Conservation (phyloP, 1,140 invertebrate species). For the Eufriesea mexicana region DNA sequence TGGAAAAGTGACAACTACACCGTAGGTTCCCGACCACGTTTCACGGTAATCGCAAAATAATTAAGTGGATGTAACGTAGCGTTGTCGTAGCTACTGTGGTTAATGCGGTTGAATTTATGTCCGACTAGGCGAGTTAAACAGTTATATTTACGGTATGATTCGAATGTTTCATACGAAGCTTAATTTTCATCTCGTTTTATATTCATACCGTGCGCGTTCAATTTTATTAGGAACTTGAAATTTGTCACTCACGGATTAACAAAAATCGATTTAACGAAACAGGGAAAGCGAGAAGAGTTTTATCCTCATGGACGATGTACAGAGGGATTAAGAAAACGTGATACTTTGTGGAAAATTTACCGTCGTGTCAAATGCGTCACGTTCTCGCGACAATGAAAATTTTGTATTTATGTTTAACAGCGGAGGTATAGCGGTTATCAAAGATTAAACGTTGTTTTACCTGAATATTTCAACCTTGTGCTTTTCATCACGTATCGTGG, state of each 20-base stretch:
- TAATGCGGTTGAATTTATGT: slow-evolving; percentile 7
- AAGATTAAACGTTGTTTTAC: slow-evolving; percentile 26
- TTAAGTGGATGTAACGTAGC: slow-evolving; percentile 24
- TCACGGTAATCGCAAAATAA: slow-evolving; percentile 36
- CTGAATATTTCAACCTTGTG: slow-evolving; percentile 47
- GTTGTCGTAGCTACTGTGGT: slow-evolving; percentile 14
- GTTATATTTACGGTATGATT: neutral
- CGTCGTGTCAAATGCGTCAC: neutral
- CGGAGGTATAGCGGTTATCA: slow-evolving; percentile 31
- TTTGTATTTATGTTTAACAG: slow-evolving; percentile 37
- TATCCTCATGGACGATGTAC: neutral
- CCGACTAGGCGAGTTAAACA: neutral
- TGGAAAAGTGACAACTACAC: slow-evolving; percentile 35
- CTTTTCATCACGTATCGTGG: slow-evolving; percentile 59
- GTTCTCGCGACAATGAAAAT: slow-evolving; percentile 33
- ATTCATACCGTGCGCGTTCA: neutral
- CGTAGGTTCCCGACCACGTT: slow-evolving; percentile 19
- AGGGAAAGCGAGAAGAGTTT: neutral
- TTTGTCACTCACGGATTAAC: neutral
- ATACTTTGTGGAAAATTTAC: slow-evolving; percentile 9
- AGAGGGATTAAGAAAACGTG: slow-evolving; percentile 18
- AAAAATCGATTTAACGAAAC: neutral
- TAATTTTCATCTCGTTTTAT: neutral
- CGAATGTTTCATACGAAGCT: neutral
- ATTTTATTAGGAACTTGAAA: neutral